phyloP scores from a whole-genome alignment of 2,888 invertebrate genomes.

The Phlogophora meticulosa region DNA sequence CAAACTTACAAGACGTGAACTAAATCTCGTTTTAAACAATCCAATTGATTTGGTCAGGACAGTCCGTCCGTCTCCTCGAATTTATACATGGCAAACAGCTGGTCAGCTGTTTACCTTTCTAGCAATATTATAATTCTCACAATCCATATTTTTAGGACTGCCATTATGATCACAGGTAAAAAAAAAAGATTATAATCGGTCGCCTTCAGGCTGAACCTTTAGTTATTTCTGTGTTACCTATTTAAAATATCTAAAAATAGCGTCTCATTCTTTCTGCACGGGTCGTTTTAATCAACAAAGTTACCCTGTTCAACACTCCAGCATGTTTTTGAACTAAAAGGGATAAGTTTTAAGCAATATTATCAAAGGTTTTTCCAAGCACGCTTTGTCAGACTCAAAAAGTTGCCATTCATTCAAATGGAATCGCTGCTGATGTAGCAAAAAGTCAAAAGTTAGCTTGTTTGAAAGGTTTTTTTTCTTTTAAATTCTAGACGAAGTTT shows the following conservation, averaged over 20 bases:
- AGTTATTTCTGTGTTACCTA: no score
- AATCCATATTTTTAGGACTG: no score
- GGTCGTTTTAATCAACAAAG: constrained; percentile 35
- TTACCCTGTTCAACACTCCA: constrained; percentile 25
- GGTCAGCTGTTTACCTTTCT: no score
- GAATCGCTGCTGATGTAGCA: constrained; percentile 34
- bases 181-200: no score
- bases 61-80: no score
- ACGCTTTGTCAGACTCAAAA: constrained; percentile 22
- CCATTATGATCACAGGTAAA: no score
- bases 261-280: neutral
- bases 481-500: constrained; percentile 18
- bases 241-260: neutral
- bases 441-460: constrained; percentile 28
- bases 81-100: no score
- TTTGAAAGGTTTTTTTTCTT: constrained; percentile 14
- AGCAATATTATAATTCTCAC: no score
- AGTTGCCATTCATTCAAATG: constrained; percentile 44
- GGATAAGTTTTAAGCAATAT: constrained; percentile 41
- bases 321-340: constrained; percentile 41
- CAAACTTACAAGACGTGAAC: no score
- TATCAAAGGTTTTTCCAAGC: constrained; percentile 39
- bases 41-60: no score
- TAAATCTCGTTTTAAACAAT: no score
- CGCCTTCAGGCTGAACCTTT: no score